Evolutionary conservation across 2,113 vertebrate genomes (phyloP), one percentile per base, ranked within the genome.

Genomic region (Tenrec ecaudatus): DNA sequence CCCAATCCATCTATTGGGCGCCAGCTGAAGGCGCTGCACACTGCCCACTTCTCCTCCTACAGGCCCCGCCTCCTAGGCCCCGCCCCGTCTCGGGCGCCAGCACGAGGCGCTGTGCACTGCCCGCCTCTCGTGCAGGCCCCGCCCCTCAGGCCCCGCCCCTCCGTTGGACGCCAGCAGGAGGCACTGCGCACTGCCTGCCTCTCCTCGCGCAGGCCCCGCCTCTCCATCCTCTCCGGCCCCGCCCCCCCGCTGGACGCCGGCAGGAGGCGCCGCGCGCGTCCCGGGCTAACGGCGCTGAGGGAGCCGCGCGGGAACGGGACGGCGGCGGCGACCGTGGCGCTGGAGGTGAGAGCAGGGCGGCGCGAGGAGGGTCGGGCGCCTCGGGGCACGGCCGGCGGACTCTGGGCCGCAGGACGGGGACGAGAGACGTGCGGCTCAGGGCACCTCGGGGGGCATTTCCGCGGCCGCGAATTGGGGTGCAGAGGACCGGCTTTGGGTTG

Each of bases 261-360:
- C 93, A 96, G 95, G 92, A 96, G 96, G 93, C 93, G 96, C 90
- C 38, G 81, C 80, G 71, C 40, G 91, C 69, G 62, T 29, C 53
- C 20, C 1, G 2, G 58, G 38, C 33, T 25, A 6, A 36, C 25
- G 22, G 88, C 90, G 84, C 88, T 0, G 36, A 90, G 22, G 22
- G 86, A 84, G 68, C 86, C 25, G 43, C 69, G 94, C 88, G 92
- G 53, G 79, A 31, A 36, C 11, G 58, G 15, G 58, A 62, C 20
- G 25, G 94, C 23, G 36, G n/a, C 68, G 15, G 68, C 14, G 27
- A 40, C 47, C 31, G 80, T 12, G 58, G 90, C 3, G 47, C 73
- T 23, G 81, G 66, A 71, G 89, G 91, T 95, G 95, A 94, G 92
- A 53, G 84, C 9, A 47, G 36, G 92, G 77, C 40, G 47, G 81